Base-by-base conservation (phyloP, 2,888 invertebrate species). In the Tenthredo notha region DNA sequence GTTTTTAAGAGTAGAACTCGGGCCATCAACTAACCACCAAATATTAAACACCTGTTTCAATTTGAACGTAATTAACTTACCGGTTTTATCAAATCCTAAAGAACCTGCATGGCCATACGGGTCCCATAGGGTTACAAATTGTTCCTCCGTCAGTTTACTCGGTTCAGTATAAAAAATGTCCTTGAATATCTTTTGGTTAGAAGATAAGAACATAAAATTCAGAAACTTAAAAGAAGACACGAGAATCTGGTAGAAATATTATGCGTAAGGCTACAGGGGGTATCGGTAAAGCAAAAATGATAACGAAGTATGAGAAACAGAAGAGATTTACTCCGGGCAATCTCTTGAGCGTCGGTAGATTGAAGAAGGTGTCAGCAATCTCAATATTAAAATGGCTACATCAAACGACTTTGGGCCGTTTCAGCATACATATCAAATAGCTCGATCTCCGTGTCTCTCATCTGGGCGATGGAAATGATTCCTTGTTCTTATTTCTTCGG, bases 371-470 rank as follows among this genome's bases (percentile, higher is more conserved):
- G 80, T 40, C 85, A 72, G 65, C 85, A 85, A 85, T 85, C 83
- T 85, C 85, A 84, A 85, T 85, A 85, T 85, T 85, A 85, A 85
- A 85, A 85, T 85, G 85, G 83, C 85, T n/a, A 85, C 85, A 85
- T 85, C 85, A 85, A 85, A 85, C 85, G 85, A 58, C 74, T 75
- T 82, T 75, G 37, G 70, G 78, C 72, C 85, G 84, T 85, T 85
- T 85, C 85, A 74, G 84, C 65, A 85, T 85, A 84, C 85, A 85
- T 85, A 84, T 82, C 25, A 85, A 85, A 84, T 82, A 85, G 85
- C 61, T 80, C 75, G 74, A 72, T 75, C 85, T 84, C 84, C 85
- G 85, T 85, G 85, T 54, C 84, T 85, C 75, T 72, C 84, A 85
- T 85, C 85, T 50, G 33, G 18, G 82, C 72, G 72, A 85, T 47